phyloP scores from a whole-genome alignment of 2,797 vertebrate species.

The Sebastes cheni region DNA sequence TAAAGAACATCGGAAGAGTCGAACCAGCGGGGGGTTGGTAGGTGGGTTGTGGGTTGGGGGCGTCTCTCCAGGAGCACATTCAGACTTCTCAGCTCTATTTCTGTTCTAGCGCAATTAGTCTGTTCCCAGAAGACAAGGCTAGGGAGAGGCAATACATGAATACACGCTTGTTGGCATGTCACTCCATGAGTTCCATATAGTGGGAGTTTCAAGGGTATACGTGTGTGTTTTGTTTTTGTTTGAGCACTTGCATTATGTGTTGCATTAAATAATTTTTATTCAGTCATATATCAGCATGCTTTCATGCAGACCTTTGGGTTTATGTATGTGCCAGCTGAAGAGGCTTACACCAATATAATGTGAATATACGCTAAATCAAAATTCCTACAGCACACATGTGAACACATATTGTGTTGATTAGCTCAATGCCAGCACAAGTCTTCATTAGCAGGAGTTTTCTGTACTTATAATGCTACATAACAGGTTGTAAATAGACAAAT shows the following conservation, averaged over 20 bases:
- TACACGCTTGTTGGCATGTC: conserved; percentile 68
- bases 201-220: conserved; percentile 31
- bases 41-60: conserved; percentile 74
- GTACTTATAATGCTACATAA: not conserved
- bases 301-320: not conserved
- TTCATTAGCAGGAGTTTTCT: not conserved
- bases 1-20: conserved; percentile 77
- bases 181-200: conserved; percentile 53
- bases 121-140: conserved; percentile 81
- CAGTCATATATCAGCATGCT: conserved; percentile 21
- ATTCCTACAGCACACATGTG: not conserved
- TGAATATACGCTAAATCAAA: not conserved
- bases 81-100: conserved; percentile 80
- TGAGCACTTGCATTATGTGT: conserved; percentile 41
- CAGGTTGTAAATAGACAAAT: not conserved
- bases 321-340: conserved; percentile 7
- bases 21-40: conserved; percentile 73
- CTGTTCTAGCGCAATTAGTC: conserved; percentile 83
- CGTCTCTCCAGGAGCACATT: conserved; percentile 77
- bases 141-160: conserved; percentile 71
- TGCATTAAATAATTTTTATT: conserved; percentile 52
- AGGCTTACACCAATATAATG: not conserved
- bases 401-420: not conserved
- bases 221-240: conserved; percentile 56
- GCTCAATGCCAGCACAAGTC: not conserved